Conservation (phyloP, 2,113 vertebrate genomes). For the Semnopithecus entellus region DNA sequence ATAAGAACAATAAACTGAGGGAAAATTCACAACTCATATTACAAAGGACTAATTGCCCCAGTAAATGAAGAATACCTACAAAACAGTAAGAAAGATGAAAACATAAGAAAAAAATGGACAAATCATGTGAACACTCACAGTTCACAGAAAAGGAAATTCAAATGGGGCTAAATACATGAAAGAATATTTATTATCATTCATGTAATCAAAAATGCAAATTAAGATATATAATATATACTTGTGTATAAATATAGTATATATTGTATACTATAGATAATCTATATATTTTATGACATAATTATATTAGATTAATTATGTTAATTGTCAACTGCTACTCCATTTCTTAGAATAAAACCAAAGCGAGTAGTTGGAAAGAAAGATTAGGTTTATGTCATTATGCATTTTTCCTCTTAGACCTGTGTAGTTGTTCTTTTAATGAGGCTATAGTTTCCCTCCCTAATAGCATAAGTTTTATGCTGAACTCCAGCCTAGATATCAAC, state of each 20-base stretch:
- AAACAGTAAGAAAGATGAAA: not conserved
- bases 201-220: not conserved
- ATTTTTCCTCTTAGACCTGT: not conserved
- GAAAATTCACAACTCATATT: not conserved
- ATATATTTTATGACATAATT: not conserved
- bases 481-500: not conserved
- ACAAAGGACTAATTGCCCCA: not conserved
- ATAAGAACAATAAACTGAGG: not conserved
- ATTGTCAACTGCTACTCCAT: not conserved
- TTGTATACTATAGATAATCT: no score
- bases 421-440: not conserved
- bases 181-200: not conserved
- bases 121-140: not conserved
- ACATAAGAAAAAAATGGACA: not conserved
- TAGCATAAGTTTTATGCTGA: not conserved
- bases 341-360: not conserved
- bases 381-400: not conserved
- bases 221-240: not conserved
- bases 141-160: not conserved
- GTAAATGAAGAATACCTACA: not conserved
- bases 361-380: not conserved
- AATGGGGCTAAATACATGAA: not conserved
- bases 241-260: not conserved
- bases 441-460: not conserved
- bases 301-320: not conserved